Evolutionary conservation across 2,113 vertebrate genomes (phyloP), one percentile per base, ranked within the genome.

Genomic region (Tyto alba): DNA sequence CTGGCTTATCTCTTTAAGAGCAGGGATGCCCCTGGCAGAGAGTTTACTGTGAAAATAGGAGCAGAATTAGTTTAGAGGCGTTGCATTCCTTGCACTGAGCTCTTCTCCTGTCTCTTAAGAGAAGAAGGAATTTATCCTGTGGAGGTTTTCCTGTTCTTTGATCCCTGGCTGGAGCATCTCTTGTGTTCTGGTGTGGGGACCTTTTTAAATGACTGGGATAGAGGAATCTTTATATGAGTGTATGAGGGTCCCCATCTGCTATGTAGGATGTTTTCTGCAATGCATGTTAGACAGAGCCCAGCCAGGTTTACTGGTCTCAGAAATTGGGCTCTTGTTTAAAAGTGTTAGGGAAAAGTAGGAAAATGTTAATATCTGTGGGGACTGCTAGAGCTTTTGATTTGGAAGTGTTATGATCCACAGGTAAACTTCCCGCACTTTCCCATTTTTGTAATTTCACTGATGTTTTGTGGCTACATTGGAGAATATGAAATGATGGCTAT

Each of bases 161-260:
- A 40, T 67, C 19, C 6, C 8, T 86, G 13, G 8, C 41, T 86
- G 67, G 41, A 62, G 7, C 59, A 77, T 19, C 41, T 88, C 36
- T 47, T 53, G 9, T 63, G 10, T 50, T 83, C 23, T 62, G 0
- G 1, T 26, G 38, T 1, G 1, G 30, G 30, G 38, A 48, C 18
- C 1, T 0, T 27, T 81, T 89, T 7, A 60, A 89, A 29, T 85
- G 50, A 26, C 11, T n/a, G 40, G 17, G 40, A 26, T 30, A 34
- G 19, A 48, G 27, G 18, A 59, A 34, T 73, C 22, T 32, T 11
- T 45, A 0, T 57, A n/a, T 1, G 1, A 72, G 13, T 10, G 17
- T 77, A 13, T 1, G 3, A 71, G 21, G 20, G 18, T 78, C 27
- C 10, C 7, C 2, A 7, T 72, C 41, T 82, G 32, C 48, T 40